Evolutionary conservation across 1,140 invertebrate genomes (phyloP).

Genomic region (Eueides isabella): DNA sequence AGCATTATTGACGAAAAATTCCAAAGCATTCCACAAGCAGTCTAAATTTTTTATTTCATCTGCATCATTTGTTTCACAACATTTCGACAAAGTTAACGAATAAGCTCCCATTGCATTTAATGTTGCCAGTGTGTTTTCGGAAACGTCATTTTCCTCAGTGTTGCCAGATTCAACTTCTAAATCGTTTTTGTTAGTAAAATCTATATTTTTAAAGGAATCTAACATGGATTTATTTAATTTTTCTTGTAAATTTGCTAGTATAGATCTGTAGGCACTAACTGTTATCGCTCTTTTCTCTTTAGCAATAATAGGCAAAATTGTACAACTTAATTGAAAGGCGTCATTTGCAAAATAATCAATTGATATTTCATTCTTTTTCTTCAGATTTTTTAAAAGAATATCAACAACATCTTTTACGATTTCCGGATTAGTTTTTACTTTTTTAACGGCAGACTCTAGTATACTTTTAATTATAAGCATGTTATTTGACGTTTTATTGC

Average conservation of each 20-base stretch:
- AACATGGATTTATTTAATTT: conserved; percentile 66
- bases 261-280: conserved; percentile 63
- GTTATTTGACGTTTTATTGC: conserved; percentile 60
- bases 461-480: conserved; percentile 58
- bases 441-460: conserved; percentile 67
- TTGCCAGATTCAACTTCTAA: conserved; percentile 43
- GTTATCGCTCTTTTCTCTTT: conserved; percentile 70
- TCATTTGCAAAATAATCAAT: conserved; percentile 64
- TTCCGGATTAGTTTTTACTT: conserved; percentile 66
- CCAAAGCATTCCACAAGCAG: conserved; percentile 64
- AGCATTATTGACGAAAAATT: conserved; percentile 66
- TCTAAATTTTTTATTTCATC: conserved; percentile 68
- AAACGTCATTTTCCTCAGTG: conserved; percentile 45
- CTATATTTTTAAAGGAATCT: conserved; percentile 64
- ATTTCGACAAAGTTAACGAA: conserved; percentile 65
- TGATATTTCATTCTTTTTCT: conserved; percentile 43
- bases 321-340: conserved; percentile 70
- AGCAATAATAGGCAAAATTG: conserved; percentile 65
- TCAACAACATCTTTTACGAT: conserved; percentile 63
- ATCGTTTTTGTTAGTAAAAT: conserved; percentile 53
- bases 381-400: conserved; percentile 58
- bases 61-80: conserved; percentile 62
- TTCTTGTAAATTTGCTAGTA: conserved; percentile 72
- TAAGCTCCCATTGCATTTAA: conserved; percentile 71
- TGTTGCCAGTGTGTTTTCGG: conserved; percentile 51